Evolutionary conservation across 2,888 invertebrate species (phyloP), one percentile per base, ranked within the genome.

Genomic region (Epirrita christyi): DNA sequence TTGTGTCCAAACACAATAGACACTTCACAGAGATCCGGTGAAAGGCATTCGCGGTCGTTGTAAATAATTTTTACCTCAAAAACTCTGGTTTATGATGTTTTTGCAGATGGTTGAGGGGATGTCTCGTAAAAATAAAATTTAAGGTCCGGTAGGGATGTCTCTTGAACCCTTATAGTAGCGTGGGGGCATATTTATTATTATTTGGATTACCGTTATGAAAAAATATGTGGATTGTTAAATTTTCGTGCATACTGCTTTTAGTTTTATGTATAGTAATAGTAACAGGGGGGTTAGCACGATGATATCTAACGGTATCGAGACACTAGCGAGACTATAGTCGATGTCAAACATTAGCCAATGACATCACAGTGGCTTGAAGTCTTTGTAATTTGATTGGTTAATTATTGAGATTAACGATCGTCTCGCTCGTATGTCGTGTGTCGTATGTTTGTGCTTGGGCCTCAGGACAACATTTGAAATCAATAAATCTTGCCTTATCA

Each of bases 1-100:
- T 86, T 86, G 81, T 85, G 64, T 57, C 66, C 54, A 56, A 61
- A 68, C 70, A 84, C 81, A 86, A 83, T 82, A 73, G 79, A 78
- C 71, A 76, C 78, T 82, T 78, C 73, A 70, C 64, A 57, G 66
- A 70, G 73, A 78, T 79, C 75, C 65, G 57, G 64, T 69, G 71
- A 72, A 78, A 78, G 67, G 72, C 70, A 73, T 73, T 72, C 49
- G 57, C 43, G 65, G 66, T 64, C 62, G 70, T 68, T 73, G 67
- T 68, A 72, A 78, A 77, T 78, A 71, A 70, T 79, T 78, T 78
- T 76, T 71, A 60, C 64, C 56, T 53, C 45, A 52, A 53, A 69
- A 69, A 62, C 48, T 55, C 60, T 67, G 63, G 66, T 72, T 72
- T 70, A 71, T 67, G 61, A 67, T 68, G 66, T 67, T 70, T 69